Conservation (phyloP, 2,888 invertebrate species). For the Bombylius discolor region DNA sequence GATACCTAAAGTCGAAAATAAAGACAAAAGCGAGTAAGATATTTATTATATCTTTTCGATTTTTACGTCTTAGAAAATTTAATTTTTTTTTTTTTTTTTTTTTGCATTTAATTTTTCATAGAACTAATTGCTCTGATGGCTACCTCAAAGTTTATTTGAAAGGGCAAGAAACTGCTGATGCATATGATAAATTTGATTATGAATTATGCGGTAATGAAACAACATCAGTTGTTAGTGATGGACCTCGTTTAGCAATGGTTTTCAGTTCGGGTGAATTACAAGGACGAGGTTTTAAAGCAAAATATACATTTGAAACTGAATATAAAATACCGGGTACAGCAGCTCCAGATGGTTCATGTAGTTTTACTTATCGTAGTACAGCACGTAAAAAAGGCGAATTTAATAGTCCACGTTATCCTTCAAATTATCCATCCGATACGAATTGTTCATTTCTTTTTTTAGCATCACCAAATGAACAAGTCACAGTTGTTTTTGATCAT, state of each 20-base stretch:
- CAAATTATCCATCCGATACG: slow-evolving; percentile 89
- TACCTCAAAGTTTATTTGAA: slow-evolving; percentile 82
- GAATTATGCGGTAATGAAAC: slow-evolving; percentile 84
- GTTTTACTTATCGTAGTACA: slow-evolving; percentile 79
- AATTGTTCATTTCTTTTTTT: slow-evolving; percentile 88
- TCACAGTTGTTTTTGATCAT: slow-evolving; percentile 80
- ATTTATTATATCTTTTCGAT: background rate
- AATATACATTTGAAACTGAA: slow-evolving; percentile 50
- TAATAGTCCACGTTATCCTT: slow-evolving; percentile 92
- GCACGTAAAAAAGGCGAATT: slow-evolving; percentile 81
- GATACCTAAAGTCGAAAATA: slow-evolving; percentile 62
- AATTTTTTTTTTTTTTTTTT: background rate
- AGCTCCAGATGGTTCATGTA: slow-evolving; percentile 81
- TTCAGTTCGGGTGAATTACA: slow-evolving; percentile 87
- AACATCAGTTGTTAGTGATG: slow-evolving; percentile 73
- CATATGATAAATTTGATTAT: slow-evolving; percentile 86
- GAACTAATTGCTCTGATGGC: slow-evolving; percentile 69
- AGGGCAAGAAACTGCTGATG: slow-evolving; percentile 83
- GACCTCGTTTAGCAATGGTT: slow-evolving; percentile 85
- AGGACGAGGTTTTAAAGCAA: slow-evolving; percentile 74
- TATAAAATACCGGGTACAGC: slow-evolving; percentile 91
- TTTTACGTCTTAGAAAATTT: background rate
- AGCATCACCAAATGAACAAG: slow-evolving; percentile 77
- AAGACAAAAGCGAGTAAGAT: slow-evolving; percentile 68
- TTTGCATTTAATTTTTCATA: slow-evolving; percentile 8